Evolutionary conservation across 1,140 invertebrate species (phyloP), one percentile per base, ranked within the genome.

Genomic region (Semibalanus balanoides): DNA sequence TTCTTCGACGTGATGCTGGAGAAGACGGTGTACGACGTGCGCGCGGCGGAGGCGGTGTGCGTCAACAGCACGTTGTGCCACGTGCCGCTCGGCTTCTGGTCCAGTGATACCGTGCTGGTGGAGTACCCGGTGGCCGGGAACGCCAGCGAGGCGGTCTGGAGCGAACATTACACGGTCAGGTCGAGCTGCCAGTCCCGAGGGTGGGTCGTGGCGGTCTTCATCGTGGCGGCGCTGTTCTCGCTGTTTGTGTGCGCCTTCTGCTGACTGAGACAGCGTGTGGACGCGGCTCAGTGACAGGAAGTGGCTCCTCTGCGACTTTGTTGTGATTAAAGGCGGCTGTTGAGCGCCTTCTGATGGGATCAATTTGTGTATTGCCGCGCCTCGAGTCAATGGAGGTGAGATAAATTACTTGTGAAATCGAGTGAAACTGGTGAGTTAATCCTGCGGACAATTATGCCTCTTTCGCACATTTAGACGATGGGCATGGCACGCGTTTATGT

Each of bases 21-120:
- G 78, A 91, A 90, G 83, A 90, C 88, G 0, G 85, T 88, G 3
- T 92, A 91, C 81, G 87, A 92, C 80, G 84, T 89, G 0, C 83
- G 85, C 87, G 73, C 82, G 0, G 81, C 86, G 14, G 82, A 85
- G 30, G 78, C 78, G 14, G 75, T 79, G 22, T 84, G 83, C 76
- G 82, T 83, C 40, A 91, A 92, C 80, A 85, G 84, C 7, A 90
- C 89, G 0, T 82, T 84, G 0, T 92, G 90, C 80, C 84, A 88
- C 0, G 82, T 92, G 74, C 84, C 88, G 0, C 85, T 92, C 17
- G 85, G 86, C 29, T 90, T 92, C 80, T 91, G 90, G 79, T 90
- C 90, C 9, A 84, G 84, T 35, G 87, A 92, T 81, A 88, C 88
- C 82, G 86, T 86, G 30, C 82, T 86, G 19, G 76, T 84, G 31